Conservation (phyloP, 1,140 invertebrate genomes). For the Caenorhabditis tropicalis region DNA sequence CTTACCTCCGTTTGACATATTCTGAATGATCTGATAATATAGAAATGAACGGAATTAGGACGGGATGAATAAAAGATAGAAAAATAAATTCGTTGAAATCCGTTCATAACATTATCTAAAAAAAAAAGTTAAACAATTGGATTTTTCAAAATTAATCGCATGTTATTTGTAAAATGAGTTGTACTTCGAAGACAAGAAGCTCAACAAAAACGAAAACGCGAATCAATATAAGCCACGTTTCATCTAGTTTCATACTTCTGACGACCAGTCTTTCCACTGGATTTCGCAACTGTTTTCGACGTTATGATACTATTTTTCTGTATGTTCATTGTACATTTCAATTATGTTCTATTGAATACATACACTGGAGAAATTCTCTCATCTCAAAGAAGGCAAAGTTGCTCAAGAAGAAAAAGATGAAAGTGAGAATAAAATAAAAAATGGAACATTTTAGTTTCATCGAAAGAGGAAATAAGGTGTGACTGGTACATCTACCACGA, state of each 20-base stretch:
- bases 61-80: background rate
- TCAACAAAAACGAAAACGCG: background rate
- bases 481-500: too few species aligned
- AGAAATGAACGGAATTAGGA: background rate
- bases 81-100: background rate
- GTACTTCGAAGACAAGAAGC: background rate
- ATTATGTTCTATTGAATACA: too few species aligned
- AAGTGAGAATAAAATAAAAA: too few species aligned
- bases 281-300: constrained; percentile 28
- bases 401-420: too few species aligned
- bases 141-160: too few species aligned
- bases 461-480: too few species aligned
- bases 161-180: too few species aligned
- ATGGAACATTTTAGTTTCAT: too few species aligned
- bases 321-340: background rate
- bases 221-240: background rate
- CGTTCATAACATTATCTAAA: too few species aligned
- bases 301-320: too few species aligned
- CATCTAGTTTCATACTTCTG: background rate
- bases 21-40: background rate
- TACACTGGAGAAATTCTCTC: background rate
- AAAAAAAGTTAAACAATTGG: too few species aligned
- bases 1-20: constrained; percentile 51
- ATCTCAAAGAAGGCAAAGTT: too few species aligned
- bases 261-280: background rate